Evolutionary conservation across 2,113 vertebrate species (phyloP), one percentile per base, ranked within the genome.

Genomic region (Oreochromis spilurus): DNA sequence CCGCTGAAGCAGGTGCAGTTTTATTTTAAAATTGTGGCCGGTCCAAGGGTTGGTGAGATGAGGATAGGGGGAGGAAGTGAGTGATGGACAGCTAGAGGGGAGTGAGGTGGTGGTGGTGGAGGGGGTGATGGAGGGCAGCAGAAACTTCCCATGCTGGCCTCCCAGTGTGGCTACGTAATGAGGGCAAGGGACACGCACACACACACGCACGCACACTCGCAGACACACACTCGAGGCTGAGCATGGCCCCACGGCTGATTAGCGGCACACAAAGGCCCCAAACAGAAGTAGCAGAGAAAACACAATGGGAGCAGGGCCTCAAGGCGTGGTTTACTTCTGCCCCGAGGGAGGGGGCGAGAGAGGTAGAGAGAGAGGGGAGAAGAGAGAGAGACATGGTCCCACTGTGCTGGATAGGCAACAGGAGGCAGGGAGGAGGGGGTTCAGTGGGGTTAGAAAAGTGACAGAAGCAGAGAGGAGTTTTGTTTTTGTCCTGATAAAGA

Each of bases 211-310:
- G 89, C 90, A 84, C 60, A 62, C 81, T 53, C 67, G 1, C 86
- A 88, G 31, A 93, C 91, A 92, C 92, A 91, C 92, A 93, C 89
- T 92, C 65, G 94, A 97, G 95, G 96, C 95, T 93, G 95, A 96
- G 93, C 95, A 97, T 97, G 97, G 97, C 97, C 93, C 88, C 95
- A 97, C 43, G 97, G 97, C 95, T 98, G 97, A 97, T 97, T 98
- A 97, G 95, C 92, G 88, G 91, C 53, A 96, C 97, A 99, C 98
- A 99, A 98, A 97, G 96, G 95, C 87, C 92, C 97, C 97, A 97
- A 97, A 97, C 96, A 98, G 95, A 96, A 95, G 95, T 78, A 93
- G 89, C 96, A 96, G 94, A 94, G 93, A 89, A 84, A 95, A 96
- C 95, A 94, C 96, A 96, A 96, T 93, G 93, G 97, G 96, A 97